Base-by-base conservation (phyloP, 1,140 invertebrate genomes). In the Geopemphigus sp. region DNA sequence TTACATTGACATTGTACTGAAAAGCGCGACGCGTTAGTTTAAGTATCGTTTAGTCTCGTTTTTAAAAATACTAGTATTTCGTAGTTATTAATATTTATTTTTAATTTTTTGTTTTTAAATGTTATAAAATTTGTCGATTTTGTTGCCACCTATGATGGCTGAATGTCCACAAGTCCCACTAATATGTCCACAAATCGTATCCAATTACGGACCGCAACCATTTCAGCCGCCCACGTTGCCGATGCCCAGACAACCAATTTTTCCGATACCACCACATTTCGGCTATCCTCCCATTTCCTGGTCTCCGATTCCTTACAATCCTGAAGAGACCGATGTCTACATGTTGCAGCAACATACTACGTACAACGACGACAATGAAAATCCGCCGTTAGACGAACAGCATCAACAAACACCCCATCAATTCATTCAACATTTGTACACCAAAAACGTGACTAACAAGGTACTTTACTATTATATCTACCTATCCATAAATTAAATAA, bases 281-380 rank as follows among this genome's bases (percentile, higher is more conserved):
- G 73, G 73, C 0, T 78, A 29, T 78, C 57, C 57, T 12, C 57
- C 74, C 5, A 50, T 63, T 3, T 24, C 74, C 0, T 78, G 74
- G 74, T 61, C 74, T 29, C 74, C 74, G 11, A 26, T 63, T 8
- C 32, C 26, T 61, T 57, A 63, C 15, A 63, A 29, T 63, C 56
- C 74, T n/a, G n/a, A n/a, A n/a, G n/a, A n/a, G n/a, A 1, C 24
- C 5, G 57, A 78, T 0, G 57, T 50, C 14, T n/a, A 63, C 0
- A 8, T 50, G 47, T 15, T 4, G 0, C 29, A 45, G 2, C 26
- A 57, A 8, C 22, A 64, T 26, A 10, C 57, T 19, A 22, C 2
- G 3, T 59, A 22, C 14, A 59, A 45, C 15, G 59, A 76, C 22
- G 59, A 57, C 14, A 73, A 64, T 19, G 32, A 39, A 39, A 39